Evolutionary conservation across 2,797 vertebrate species (phyloP).

Genomic region (Acomys russatus): DNA sequence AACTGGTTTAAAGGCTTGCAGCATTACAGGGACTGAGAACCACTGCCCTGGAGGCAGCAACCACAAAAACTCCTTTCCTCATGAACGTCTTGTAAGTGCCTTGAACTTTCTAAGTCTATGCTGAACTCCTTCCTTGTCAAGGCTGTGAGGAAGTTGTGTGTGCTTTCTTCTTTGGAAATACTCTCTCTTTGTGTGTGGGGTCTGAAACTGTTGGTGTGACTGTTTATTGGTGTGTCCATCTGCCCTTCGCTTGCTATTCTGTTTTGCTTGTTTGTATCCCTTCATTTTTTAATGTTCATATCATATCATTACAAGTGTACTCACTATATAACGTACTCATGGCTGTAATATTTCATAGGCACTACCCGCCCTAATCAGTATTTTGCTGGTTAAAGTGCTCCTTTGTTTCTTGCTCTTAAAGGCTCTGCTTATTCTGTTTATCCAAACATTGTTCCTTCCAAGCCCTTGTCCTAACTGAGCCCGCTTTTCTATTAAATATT

Average conservation of each 20-base stretch:
- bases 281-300: constrained; percentile 42
- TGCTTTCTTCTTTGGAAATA: constrained; percentile 36
- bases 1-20: not conserved
- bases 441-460: not conserved
- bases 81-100: not conserved
- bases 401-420: constrained; percentile 40
- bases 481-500: not conserved
- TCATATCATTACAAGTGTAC: not conserved
- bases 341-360: not conserved
- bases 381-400: constrained; percentile 30
- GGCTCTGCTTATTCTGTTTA: not conserved
- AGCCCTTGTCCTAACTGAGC: constrained; percentile 15
- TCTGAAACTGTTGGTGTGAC: not conserved
- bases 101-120: constrained; percentile 7
- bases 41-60: not conserved
- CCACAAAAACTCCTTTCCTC: not conserved
- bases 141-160: not conserved
- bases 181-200: not conserved
- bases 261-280: constrained; percentile 46
- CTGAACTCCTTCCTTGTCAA: constrained; percentile 20
- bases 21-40: not conserved
- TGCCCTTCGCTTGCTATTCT: not conserved
- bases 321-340: not conserved
- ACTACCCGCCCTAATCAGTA: not conserved
- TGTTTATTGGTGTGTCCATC: not conserved